Conservation (phyloP, 2,113 vertebrate species). For the Amphiprion ocellaris region DNA sequence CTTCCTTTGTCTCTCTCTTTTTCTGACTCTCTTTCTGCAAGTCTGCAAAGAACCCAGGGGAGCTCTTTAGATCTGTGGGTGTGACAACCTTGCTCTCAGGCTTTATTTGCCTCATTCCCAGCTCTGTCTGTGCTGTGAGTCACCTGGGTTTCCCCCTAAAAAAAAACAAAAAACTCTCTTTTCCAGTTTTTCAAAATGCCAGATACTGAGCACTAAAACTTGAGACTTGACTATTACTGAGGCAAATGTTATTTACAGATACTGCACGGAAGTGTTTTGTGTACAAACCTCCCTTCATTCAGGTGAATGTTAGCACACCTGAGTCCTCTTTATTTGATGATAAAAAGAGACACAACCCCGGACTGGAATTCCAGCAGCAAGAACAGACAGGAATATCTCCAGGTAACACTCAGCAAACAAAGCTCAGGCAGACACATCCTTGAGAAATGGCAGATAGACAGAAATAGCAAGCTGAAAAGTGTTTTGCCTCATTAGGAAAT, state of each 20-base stretch:
- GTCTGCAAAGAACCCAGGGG: conserved; percentile 72
- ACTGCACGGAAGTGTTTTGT: conserved; percentile 65
- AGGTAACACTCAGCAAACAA: conserved; percentile 76
- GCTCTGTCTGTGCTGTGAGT: conserved; percentile 70
- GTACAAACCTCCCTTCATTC: conserved; percentile 68
- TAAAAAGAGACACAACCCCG: conserved; percentile 87
- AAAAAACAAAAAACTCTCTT: conserved; percentile 9
- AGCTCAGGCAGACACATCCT: conserved; percentile 49
- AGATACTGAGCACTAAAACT: conserved; percentile 32
- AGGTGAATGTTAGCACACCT: conserved; percentile 85
- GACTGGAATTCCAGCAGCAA: conserved; percentile 82
- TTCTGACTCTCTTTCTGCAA: conserved; percentile 58
- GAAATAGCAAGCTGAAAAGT: conserved; percentile 49
- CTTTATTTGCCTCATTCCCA: conserved; percentile 73
- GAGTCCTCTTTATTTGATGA: conserved; percentile 86
- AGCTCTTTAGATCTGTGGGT: conserved; percentile 79
- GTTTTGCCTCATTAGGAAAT: conserved; percentile 55
- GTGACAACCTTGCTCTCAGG: conserved; percentile 73
- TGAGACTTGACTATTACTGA: conserved; percentile 49
- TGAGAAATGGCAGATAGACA: conserved; percentile 54
- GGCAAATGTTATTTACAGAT: conserved; percentile 38
- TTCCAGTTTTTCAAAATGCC: conserved; percentile 47
- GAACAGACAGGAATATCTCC: conserved; percentile 84
- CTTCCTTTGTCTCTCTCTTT: conserved; percentile 75
- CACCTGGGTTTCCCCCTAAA: conserved; percentile 76